Conservation (phyloP, 2,797 vertebrate species). For the Pseudomugil gertrudae region DNA sequence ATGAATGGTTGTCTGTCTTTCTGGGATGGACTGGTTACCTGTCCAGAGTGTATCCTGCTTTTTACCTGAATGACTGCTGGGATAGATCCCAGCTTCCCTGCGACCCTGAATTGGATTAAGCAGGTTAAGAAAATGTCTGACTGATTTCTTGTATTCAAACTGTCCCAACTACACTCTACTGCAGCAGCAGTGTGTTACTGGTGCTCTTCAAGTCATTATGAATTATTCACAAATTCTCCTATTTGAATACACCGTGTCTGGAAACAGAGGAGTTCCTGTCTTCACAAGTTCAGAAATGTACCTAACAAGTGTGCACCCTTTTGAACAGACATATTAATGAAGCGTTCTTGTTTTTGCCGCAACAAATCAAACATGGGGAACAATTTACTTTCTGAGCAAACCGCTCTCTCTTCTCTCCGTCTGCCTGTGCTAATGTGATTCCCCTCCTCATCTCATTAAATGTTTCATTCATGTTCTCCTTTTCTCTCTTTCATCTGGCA, state of each 20-base stretch:
- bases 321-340: background rate
- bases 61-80: too few relatives aligned
- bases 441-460: slow-evolving; percentile 24
- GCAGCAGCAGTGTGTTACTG: background rate
- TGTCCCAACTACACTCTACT: background rate
- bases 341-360: background rate
- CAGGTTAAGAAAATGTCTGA: too few relatives aligned
- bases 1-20: too few relatives aligned
- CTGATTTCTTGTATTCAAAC: background rate
- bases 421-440: background rate
- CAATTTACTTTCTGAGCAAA: slow-evolving; percentile 1
- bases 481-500: slow-evolving; percentile 7
- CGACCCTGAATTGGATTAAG: too few relatives aligned
- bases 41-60: too few relatives aligned
- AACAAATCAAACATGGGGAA: slow-evolving; percentile 1
- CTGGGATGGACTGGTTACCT: too few relatives aligned
- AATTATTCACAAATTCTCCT: background rate
- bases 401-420: too few relatives aligned
- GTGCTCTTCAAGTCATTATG: background rate
- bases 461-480: slow-evolving; percentile 28
- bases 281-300: background rate
- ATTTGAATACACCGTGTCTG: background rate
- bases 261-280: background rate
- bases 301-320: background rate
- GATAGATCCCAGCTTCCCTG: too few relatives aligned